Conservation (phyloP, 2,888 invertebrate species). For the Lasioglossum villosulum region DNA sequence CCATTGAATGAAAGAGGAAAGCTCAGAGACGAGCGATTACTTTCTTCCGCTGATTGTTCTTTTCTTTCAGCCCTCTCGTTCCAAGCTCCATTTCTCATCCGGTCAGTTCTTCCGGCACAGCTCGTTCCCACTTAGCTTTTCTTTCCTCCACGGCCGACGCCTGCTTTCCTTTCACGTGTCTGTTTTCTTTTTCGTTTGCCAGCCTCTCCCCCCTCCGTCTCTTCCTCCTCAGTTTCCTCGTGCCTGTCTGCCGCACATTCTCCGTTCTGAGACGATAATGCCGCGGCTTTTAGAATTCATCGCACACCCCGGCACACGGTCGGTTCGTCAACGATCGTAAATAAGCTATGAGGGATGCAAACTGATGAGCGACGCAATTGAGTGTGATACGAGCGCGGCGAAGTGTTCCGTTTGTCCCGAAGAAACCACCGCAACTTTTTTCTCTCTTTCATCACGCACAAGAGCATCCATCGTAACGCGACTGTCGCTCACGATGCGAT, state of each 20-base stretch:
- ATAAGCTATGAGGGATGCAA: background rate
- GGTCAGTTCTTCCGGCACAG: conserved; percentile 34
- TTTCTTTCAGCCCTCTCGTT: conserved; percentile 44
- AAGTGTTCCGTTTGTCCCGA: background rate
- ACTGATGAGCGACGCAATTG: conserved; percentile 9
- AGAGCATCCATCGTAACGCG: background rate
- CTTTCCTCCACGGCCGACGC: background rate
- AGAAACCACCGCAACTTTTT: background rate
- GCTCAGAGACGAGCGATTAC: conserved; percentile 63
- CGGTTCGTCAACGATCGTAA: background rate
- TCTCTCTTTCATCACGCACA: background rate
- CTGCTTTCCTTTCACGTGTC: conserved; percentile 5
- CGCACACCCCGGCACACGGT: background rate
- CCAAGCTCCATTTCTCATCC: conserved; percentile 51
- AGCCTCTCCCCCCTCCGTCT: background rate
- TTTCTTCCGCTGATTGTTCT: conserved; percentile 60
- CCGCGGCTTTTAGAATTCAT: conserved; percentile 18
- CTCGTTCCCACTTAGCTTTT: conserved; percentile 8
- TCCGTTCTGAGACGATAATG: background rate
- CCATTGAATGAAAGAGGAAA: conserved; percentile 38
- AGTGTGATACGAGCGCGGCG: conserved; percentile 4
- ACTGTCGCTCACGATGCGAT: background rate
- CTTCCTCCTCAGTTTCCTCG: background rate
- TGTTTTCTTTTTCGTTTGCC: conserved; percentile 4
- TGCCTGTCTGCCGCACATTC: conserved; percentile 13